A percentile compares a stretch with the other conserved stretches of the same genome.
These are phyloP conservation scores for Oryzias melastigma DNA, from an alignment of 2,113 vertebrate species.

Conservation along the genomic window DNA sequence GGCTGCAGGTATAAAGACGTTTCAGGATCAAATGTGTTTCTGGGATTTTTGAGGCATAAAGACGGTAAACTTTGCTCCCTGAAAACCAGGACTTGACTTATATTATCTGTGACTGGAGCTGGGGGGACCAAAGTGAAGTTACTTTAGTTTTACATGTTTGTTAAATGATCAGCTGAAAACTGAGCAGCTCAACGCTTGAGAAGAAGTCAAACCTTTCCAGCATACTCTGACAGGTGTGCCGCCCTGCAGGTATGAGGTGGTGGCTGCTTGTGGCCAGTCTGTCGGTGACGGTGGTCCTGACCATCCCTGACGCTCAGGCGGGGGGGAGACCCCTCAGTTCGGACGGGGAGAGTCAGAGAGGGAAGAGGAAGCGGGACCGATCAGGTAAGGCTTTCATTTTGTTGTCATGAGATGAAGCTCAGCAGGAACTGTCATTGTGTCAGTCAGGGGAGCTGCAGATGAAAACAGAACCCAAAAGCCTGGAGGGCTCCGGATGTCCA, in stretches of 20 bases:
- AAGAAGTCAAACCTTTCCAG: neutral
- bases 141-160: too few species aligned
- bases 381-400: constrained; percentile 30
- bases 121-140: too few species aligned
- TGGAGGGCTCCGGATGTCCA: too few species aligned
- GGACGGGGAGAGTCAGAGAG: constrained; percentile 40
- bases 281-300: constrained; percentile 49
- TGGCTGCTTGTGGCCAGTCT: constrained; percentile 60
- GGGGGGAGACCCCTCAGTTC: constrained; percentile 24
- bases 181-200: too few species aligned
- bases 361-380: constrained; percentile 38
- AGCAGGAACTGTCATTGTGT: too few species aligned
- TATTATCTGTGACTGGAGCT: too few species aligned
- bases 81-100: too few species aligned
- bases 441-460: too few species aligned
- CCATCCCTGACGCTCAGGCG: constrained; percentile 53
- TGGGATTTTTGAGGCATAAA: neutral
- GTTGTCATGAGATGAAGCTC: too few species aligned
- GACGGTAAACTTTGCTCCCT: too few species aligned
- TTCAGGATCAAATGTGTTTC: neutral
- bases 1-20: constrained; percentile 52
- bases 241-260: constrained; percentile 78
- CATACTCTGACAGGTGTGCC: constrained; percentile 12
- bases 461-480: too few species aligned
- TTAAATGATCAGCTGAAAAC: too few species aligned